These are phyloP conservation scores for Tetraneura akinire DNA, from an alignment of 1,140 invertebrate genomes.

Conservation along the genomic window DNA sequence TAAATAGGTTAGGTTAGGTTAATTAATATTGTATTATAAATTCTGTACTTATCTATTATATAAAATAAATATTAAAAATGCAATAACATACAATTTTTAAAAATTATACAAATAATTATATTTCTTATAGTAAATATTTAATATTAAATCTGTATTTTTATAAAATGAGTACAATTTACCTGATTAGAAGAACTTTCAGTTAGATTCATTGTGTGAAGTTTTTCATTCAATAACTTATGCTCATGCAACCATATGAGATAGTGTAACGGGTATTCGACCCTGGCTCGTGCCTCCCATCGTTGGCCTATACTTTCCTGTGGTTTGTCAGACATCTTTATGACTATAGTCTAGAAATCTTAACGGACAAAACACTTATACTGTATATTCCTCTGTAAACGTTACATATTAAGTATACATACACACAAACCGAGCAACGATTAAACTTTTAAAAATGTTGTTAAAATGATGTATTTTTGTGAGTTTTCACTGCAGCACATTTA, in stretches of 20 bases:
- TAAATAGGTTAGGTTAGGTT: no score
- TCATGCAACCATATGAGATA: constrained; percentile 35
- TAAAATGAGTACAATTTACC: not conserved
- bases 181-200: not conserved
- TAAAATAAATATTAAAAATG: not conserved
- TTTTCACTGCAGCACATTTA: no score
- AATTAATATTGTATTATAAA: no score
- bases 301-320: not conserved
- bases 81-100: not conserved
- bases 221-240: constrained; percentile 8
- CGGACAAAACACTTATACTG: no score
- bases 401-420: no score
- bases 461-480: no score
- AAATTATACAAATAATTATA: not conserved
- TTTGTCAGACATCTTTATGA: not conserved
- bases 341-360: not conserved
- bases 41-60: no score
- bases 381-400: no score
- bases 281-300: constrained; percentile 16
- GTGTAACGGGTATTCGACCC: constrained; percentile 6
- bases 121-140: no score
- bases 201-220: not conserved
- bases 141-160: not conserved
- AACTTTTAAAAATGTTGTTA: no score
- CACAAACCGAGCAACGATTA: no score